These are phyloP conservation scores for Elysia chlorotica DNA, from an alignment of 1,140 invertebrate genomes.

Conservation along the genomic window DNA sequence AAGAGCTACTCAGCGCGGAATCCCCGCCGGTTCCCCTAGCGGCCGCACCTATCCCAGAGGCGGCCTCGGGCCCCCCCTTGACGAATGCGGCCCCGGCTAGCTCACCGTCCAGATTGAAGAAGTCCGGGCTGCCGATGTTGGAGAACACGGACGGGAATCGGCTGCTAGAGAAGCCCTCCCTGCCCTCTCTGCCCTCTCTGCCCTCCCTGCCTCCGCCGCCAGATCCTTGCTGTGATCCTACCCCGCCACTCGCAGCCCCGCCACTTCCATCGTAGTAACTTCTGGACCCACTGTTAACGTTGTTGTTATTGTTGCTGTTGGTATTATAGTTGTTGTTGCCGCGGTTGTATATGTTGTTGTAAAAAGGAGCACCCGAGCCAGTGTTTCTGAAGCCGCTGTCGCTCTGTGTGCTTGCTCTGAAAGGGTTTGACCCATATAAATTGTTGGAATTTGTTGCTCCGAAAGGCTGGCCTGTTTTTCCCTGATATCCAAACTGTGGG, in stretches of 20 bases:
- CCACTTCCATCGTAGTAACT: neutral
- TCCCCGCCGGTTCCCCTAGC: neutral
- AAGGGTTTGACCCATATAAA: too few relatives aligned
- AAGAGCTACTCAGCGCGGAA: neutral
- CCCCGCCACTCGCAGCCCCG: too few relatives aligned
- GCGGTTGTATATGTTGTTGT: neutral
- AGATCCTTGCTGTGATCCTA: neutral
- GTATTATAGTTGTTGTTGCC: neutral
- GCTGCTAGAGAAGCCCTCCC: neutral
- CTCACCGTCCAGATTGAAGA: conserved; percentile 3
- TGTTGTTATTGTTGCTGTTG: neutral
- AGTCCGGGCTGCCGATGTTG: neutral
- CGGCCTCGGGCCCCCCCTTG: neutral
- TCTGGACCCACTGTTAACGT: neutral
- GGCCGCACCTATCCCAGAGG: neutral
- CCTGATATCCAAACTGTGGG: neutral
- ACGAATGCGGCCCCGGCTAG: neutral
- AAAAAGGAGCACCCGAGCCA: neutral
- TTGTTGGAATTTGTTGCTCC: neutral
- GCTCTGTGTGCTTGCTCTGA: too few relatives aligned
- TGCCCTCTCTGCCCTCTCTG: too few relatives aligned
- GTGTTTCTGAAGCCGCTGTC: too few relatives aligned
- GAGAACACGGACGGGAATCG: neutral
- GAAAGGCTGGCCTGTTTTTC: neutral
- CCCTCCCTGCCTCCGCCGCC: neutral